Conservation (phyloP, 1,140 invertebrate genomes). For the Lanistes nyassanus region DNA sequence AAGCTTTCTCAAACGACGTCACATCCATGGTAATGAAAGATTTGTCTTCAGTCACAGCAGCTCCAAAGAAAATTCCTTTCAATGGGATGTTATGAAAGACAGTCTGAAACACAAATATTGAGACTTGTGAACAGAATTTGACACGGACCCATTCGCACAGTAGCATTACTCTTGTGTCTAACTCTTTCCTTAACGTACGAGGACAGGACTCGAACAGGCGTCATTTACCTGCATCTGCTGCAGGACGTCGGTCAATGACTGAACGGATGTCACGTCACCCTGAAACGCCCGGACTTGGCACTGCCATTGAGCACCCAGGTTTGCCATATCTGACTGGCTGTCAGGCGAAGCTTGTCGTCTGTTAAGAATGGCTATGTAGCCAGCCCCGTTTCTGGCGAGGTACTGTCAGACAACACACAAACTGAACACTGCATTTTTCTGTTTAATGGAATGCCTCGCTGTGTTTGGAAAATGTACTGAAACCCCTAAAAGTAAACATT, state of each 20-base stretch:
- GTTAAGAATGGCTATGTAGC: conserved; percentile 37
- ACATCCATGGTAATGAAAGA: conserved; percentile 34
- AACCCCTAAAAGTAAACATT: too few relatives aligned
- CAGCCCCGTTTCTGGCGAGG: conserved; percentile 43
- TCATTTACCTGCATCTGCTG: conserved; percentile 14
- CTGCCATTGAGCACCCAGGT: conserved; percentile 18
- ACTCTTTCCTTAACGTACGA: too few relatives aligned
- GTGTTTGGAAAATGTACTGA: too few relatives aligned
- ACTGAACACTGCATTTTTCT: too few relatives aligned
- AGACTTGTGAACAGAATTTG: too few relatives aligned
- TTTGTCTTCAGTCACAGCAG: conserved; percentile 44
- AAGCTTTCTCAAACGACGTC: conserved; percentile 34
- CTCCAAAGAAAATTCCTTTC: conserved; percentile 51
- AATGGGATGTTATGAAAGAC: conserved; percentile 24
- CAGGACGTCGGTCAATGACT: conserved; percentile 24
- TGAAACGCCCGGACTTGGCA: conserved; percentile 35
- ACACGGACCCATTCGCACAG: too few relatives aligned
- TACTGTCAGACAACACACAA: not conserved
- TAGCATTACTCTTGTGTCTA: too few relatives aligned
- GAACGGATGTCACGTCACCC: conserved; percentile 40
- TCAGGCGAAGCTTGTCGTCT: conserved; percentile 30
- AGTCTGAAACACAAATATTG: not conserved
- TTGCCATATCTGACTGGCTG: conserved; percentile 26
- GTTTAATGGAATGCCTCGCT: too few relatives aligned
- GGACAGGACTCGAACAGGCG: too few relatives aligned